Conservation (phyloP, 2,888 invertebrate species). For the Cenopis cana region DNA sequence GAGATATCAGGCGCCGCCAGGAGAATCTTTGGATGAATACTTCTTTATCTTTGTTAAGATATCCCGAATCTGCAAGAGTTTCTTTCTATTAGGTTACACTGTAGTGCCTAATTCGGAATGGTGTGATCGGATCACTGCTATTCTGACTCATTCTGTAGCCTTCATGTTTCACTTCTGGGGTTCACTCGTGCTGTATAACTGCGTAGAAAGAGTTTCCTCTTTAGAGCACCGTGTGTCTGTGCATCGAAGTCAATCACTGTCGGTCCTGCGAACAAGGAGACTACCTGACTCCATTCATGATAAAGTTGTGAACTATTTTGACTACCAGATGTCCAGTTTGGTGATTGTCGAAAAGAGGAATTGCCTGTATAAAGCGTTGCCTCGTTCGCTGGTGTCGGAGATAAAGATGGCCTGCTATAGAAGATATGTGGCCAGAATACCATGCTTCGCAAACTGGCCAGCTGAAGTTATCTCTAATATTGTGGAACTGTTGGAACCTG, state of each 20-base stretch:
- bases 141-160: slow-evolving; percentile 51
- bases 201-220: slow-evolving; percentile 47
- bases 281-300: slow-evolving; percentile 50
- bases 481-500: slow-evolving; percentile 49
- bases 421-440: slow-evolving; percentile 49
- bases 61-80: slow-evolving; percentile 52
- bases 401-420: slow-evolving; percentile 46
- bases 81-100: slow-evolving; percentile 54
- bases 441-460: slow-evolving; percentile 57
- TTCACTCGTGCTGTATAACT: slow-evolving; percentile 52
- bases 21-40: neutral
- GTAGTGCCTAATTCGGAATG: slow-evolving; percentile 36
- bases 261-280: slow-evolving; percentile 48
- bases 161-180: slow-evolving; percentile 56
- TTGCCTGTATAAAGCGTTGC: slow-evolving; percentile 49
- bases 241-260: slow-evolving; percentile 43
- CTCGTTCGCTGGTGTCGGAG: slow-evolving; percentile 51
- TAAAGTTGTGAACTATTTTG: slow-evolving; percentile 50
- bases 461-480: slow-evolving; percentile 48
- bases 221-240: slow-evolving; percentile 46
- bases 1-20: slow-evolving; percentile 24
- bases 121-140: slow-evolving; percentile 50
- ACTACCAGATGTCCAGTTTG: slow-evolving; percentile 48
- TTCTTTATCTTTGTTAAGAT: slow-evolving; percentile 48
- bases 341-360: slow-evolving; percentile 49